A percentile compares a stretch with the other conserved stretches of the same genome.
Evolutionary conservation across 2,888 invertebrate species (phyloP).

Genomic region (Amorpha juglandis): DNA sequence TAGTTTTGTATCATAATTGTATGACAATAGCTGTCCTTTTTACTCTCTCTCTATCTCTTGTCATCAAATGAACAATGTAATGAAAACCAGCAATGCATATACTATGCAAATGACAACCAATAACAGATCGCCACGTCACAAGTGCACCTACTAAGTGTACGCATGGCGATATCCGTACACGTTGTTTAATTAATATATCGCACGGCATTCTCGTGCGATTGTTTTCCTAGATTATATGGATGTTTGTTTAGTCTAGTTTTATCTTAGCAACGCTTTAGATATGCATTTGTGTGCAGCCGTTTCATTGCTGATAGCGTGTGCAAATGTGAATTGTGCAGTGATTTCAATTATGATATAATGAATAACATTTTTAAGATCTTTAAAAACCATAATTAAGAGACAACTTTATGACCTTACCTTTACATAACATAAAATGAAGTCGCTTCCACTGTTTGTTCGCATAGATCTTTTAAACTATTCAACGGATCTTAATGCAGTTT

Average conservation of each 20-base stretch:
- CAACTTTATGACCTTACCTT: too few species aligned
- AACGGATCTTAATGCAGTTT: too few species aligned
- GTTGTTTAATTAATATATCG: not conserved
- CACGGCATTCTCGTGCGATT: not conserved
- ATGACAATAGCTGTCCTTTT: too few species aligned
- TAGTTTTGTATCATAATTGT: too few species aligned
- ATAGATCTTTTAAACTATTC: too few species aligned
- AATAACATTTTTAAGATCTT: not conserved
- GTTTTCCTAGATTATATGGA: not conserved
- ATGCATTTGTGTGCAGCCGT: not conserved
- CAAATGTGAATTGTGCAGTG: conserved; percentile 1
- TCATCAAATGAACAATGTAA: too few species aligned
- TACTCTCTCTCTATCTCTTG: too few species aligned
- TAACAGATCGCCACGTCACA: not conserved
- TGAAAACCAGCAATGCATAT: too few species aligned
- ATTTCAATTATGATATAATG: not conserved
- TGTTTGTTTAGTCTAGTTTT: conserved; percentile 48
- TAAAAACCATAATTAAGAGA: not conserved
- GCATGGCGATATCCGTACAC: not conserved
- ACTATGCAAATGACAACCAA: too few species aligned
- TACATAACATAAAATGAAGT: too few species aligned
- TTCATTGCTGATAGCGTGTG: conserved; percentile 6
- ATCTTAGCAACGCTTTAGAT: not conserved
- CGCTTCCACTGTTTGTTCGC: too few species aligned
- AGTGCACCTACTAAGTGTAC: not conserved